Evolutionary conservation across 1,140 invertebrate genomes (phyloP), one percentile per base, ranked within the genome.

Genomic region (Phymorhynchus buccinoides): DNA sequence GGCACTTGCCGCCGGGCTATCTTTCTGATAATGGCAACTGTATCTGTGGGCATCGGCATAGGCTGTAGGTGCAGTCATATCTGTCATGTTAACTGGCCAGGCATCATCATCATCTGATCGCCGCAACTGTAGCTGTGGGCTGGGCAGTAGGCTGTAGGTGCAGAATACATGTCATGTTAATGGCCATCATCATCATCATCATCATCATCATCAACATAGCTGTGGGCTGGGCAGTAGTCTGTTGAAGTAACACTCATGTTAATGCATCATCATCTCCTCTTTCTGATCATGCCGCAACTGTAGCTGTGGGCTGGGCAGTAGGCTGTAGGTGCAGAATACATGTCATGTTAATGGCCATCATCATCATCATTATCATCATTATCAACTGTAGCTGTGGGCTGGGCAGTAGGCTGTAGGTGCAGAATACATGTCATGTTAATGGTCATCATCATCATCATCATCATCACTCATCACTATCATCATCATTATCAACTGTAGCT

Each of bases 191-290:
- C 71, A 75, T 27, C 71, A 75, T 27, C 16, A 16, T n/a, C n/a
- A n/a, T n/a, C n/a, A n/a, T n/a, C n/a, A n/a, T n/a, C n/a, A n/a
- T n/a, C n/a, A n/a, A n/a, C n/a, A n/a, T n/a, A n/a, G n/a, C n/a
- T n/a, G n/a, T n/a, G n/a, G n/a, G n/a, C n/a, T n/a, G n/a, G n/a
- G n/a, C n/a, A n/a, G n/a, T 93, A 91, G 22, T 90, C 87, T 16
- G n/a, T 84, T 78, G 22, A 80, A 80, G 85, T 93, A 94, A 84
- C 94, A 94, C 37, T 90, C 39, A n/a, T 22, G 12, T 9, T 18
- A 27, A 27, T 18, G 56, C n/a, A n/a, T n/a, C n/a, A n/a, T n/a
- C n/a, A n/a, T n/a, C 22, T 27, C 56, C 18, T 62, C 18, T 27
- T 75, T 18, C 18, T 22, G 18, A 35, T 32, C n/a, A n/a, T 35